These are phyloP conservation scores for Cephus sareptanus DNA, from an alignment of 2,888 invertebrate species.

Conservation along the genomic window DNA sequence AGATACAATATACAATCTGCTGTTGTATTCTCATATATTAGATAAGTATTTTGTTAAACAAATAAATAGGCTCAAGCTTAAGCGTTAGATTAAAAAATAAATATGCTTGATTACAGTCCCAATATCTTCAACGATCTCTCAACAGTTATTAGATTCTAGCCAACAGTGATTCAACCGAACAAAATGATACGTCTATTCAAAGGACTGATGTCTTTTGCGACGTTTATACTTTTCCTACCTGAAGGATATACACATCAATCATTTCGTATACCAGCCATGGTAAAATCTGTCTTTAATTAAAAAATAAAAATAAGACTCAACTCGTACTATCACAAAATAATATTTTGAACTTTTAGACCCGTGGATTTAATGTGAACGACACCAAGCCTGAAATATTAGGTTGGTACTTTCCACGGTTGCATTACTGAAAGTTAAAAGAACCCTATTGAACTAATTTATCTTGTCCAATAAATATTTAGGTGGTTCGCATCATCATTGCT, in stretches of 20 bases:
- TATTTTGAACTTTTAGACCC: slow-evolving; percentile 4
- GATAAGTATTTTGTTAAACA: too few relatives aligned
- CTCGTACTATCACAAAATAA: background rate
- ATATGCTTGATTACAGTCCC: too few relatives aligned
- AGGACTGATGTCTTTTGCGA: too few relatives aligned
- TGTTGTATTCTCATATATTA: too few relatives aligned
- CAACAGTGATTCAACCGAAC: too few relatives aligned
- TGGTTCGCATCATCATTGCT: slow-evolving; percentile 39
- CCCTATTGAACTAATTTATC: background rate
- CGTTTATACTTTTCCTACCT: background rate
- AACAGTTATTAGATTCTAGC: too few relatives aligned
- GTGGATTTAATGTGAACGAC: slow-evolving; percentile 19
- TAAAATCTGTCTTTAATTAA: slow-evolving; percentile 18
- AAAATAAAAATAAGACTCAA: background rate
- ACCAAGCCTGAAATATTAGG: slow-evolving; percentile 31
- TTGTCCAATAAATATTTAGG: slow-evolving; percentile 16
- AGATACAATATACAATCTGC: too few relatives aligned
- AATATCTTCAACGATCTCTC: too few relatives aligned
- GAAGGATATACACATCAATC: slow-evolving; percentile 8
- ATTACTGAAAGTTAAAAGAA: too few relatives aligned
- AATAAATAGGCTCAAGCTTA: too few relatives aligned
- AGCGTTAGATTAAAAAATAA: too few relatives aligned
- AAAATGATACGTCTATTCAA: too few relatives aligned
- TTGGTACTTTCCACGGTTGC: slow-evolving; percentile 13
- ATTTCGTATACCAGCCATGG: slow-evolving; percentile 16